Base-by-base conservation (phyloP, 1,140 invertebrate species). In the Anagrus nilaparvatae region DNA sequence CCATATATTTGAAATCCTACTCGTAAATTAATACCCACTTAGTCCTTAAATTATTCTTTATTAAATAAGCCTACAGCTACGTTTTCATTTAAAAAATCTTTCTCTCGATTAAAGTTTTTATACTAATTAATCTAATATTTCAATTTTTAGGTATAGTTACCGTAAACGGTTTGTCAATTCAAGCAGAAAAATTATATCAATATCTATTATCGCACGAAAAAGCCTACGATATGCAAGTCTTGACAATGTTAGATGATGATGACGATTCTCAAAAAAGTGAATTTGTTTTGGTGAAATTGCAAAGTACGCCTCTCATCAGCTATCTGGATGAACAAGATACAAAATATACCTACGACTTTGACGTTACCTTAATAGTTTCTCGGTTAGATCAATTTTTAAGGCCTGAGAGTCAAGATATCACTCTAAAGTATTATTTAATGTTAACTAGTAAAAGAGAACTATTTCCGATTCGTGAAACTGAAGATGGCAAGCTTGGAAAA, bases 381-480 rank as follows among this genome's bases (percentile, higher is more conserved):
- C 74, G 77, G 63, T 47, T 76, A 12, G 69, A 72, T 40, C 58
- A 65, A 27, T 51, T 43, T 19, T 21, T 44, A 2, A 40, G 18
- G 28, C 10, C 33, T 0, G 46, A 46, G 6, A 52, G 34, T 43
- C 59, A 32, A 62, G 64, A 67, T n/a, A 70, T 87, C 4, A 69
- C 69, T 35, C 65, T 87, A 0, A 81, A 82, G 51, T 87, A 78
- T 56, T 87, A 82, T 56, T 66, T 87, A 3, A 74, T 88, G 40
- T 60, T 87, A 5, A 86, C 81, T 0, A 79, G 77, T 46, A 69
- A 67, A 34, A 71, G 77, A 14, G 81, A 84, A 52, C 61, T 81
- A 3, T 84, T 82, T 63, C 83, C 84, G 2, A 81, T 78, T 53
- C 62, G 71, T 5, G 75, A 77, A 37, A 59, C 77, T 0, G 81